Percentiles rank a stretch among this genome's conserved stretches.
Evolutionary conservation across 2,113 vertebrate species (phyloP).

Genomic region (Rhombomys opimus): DNA sequence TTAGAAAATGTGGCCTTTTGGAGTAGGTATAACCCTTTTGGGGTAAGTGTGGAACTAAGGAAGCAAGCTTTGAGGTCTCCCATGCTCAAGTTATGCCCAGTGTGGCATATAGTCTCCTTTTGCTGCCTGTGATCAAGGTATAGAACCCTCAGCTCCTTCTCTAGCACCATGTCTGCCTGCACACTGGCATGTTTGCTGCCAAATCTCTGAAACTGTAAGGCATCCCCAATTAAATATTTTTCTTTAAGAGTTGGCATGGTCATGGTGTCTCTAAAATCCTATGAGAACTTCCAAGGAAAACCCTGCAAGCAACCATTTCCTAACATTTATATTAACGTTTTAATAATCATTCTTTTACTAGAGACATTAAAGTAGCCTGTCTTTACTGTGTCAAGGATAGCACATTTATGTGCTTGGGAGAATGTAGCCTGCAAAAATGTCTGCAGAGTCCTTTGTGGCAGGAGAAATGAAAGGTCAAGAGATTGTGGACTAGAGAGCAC

Average conservation of each 20-base stretch:
- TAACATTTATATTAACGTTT: background rate
- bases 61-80: background rate
- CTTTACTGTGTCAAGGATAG: background rate
- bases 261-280: background rate
- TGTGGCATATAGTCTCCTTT: background rate
- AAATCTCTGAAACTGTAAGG: background rate
- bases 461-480: too few relatives aligned
- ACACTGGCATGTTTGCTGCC: background rate
- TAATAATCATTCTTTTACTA: background rate
- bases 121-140: background rate
- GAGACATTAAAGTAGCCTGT: background rate
- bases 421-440: background rate
- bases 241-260: background rate
- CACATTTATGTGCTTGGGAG: background rate
- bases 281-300: background rate
- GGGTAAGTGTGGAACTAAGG: background rate
- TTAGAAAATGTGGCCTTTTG: background rate
- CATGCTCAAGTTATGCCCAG: background rate
- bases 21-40: background rate
- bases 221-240: background rate
- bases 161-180: background rate
- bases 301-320: background rate
- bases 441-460: background rate
- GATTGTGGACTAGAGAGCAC: too few relatives aligned
- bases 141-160: background rate